Evolutionary conservation across 2,797 vertebrate genomes (phyloP).

Genomic region (Chelon labrosus): DNA sequence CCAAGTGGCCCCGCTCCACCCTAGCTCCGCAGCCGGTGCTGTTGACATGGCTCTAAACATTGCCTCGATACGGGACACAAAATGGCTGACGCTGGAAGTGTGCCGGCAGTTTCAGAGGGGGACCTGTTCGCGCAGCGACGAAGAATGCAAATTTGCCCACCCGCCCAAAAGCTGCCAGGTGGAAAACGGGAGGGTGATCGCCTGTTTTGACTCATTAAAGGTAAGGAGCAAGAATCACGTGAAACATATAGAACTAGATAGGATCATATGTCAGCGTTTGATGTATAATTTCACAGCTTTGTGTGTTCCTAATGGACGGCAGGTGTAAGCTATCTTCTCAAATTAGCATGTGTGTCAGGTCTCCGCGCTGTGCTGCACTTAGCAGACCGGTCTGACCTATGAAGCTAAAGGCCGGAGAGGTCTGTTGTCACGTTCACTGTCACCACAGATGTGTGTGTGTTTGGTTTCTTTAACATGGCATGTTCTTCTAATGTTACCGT

Average conservation of each 20-base stretch:
- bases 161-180: constrained; percentile 98
- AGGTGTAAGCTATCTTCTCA: constrained; percentile 66
- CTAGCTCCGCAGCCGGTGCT: constrained; percentile 42
- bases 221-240: constrained; percentile 80
- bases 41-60: constrained; percentile 95
- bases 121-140: constrained; percentile 96
- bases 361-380: constrained; percentile 50
- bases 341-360: constrained; percentile 69
- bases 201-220: constrained; percentile 98
- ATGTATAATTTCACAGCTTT: constrained; percentile 38
- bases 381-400: constrained; percentile 67
- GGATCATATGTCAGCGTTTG: background rate
- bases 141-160: constrained; percentile 99
- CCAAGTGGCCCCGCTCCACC: constrained; percentile 55
- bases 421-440: constrained; percentile 69
- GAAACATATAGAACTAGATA: too few relatives aligned
- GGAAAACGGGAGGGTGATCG: constrained; percentile 97
- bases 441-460: constrained; percentile 54
- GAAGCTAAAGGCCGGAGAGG: constrained; percentile 70
- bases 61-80: constrained; percentile 95
- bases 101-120: constrained; percentile 98
- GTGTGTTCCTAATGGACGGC: constrained; percentile 29
- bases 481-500: constrained; percentile 64
- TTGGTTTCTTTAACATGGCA: constrained; percentile 40
- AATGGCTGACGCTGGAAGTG: constrained; percentile 98